These are phyloP conservation scores for Motacilla tschutschensis DNA, from an alignment of 2,113 vertebrate genomes.

Conservation along the genomic window DNA sequence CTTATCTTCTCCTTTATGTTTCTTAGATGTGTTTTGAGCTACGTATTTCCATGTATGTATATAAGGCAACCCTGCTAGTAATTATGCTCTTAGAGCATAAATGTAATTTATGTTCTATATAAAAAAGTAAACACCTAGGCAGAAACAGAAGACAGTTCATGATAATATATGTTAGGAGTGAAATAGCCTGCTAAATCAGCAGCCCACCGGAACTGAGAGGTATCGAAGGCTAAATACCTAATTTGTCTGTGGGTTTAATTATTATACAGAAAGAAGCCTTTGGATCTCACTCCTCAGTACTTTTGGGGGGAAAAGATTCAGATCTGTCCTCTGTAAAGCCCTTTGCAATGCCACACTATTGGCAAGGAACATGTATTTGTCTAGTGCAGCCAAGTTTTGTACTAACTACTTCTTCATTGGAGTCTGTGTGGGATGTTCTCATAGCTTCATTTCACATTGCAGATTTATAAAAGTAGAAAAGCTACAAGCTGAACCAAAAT, in stretches of 20 bases:
- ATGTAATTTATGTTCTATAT: not conserved
- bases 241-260: not conserved
- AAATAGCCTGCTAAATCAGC: not conserved
- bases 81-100: not conserved
- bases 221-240: not conserved
- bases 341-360: not conserved
- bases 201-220: not conserved
- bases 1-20: not conserved
- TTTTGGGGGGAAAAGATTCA: not conserved
- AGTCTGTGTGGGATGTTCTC: not conserved
- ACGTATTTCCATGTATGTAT: rapidly evolving
- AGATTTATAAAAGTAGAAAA: not conserved
- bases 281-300: not conserved
- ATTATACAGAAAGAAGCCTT: not conserved
- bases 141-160: not conserved
- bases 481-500: not conserved
- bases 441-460: not conserved
- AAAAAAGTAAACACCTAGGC: not conserved
- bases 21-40: not conserved
- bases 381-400: not conserved
- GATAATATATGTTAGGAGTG: not conserved
- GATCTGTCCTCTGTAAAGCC: not conserved
- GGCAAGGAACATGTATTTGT: not conserved
- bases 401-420: not conserved
- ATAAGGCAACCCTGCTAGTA: not conserved